These are phyloP conservation scores for Elgaria multicarinata DNA, from an alignment of 2,113 vertebrate species.

Conservation along the genomic window DNA sequence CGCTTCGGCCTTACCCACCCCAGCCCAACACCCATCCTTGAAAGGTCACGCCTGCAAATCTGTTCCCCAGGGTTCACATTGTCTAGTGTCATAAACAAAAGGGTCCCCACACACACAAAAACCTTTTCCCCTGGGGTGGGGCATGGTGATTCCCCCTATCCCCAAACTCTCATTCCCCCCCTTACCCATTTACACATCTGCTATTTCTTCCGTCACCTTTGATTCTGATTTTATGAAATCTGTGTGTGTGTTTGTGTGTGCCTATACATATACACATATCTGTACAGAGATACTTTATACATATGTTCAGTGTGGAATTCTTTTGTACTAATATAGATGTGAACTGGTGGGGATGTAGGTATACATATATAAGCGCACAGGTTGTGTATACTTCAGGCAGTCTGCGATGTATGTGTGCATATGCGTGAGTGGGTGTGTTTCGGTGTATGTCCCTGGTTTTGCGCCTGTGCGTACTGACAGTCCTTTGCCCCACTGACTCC, in stretches of 20 bases:
- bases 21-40: neutral
- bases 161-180: neutral
- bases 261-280: neutral
- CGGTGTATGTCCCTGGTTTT: neutral
- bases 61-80: neutral
- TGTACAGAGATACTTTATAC: conserved; percentile 2
- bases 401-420: neutral
- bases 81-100: neutral
- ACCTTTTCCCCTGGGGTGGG: neutral
- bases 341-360: neutral
- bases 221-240: conserved; percentile 1
- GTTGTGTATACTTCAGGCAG: neutral
- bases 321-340: neutral
- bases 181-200: neutral
- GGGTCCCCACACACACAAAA: neutral
- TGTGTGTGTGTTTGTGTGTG: neutral
- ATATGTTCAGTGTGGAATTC: neutral
- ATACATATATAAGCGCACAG: neutral
- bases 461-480: neutral
- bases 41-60: neutral
- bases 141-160: neutral
- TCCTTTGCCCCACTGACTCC: neutral
- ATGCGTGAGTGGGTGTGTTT: neutral
- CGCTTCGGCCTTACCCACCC: neutral
- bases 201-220: conserved; percentile 10